Percentiles rank a stretch among this genome's conserved stretches.
phyloP scores from a whole-genome alignment of 1,140 invertebrate genomes.

The Ceratitis capitata region DNA sequence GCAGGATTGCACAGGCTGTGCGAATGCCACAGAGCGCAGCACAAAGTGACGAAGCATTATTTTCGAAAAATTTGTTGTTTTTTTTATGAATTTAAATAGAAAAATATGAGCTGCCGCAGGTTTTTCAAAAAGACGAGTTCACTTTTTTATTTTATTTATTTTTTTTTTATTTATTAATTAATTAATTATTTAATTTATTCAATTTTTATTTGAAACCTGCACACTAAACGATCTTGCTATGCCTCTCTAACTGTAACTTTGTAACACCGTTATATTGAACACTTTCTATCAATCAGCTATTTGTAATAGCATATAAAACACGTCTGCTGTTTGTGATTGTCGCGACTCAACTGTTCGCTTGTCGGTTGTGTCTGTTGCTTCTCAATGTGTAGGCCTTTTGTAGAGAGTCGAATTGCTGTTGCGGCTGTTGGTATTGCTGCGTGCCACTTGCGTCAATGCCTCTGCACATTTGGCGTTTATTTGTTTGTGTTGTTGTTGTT shows the following conservation, averaged over 20 bases:
- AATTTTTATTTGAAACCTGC: background rate
- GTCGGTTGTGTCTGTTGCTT: background rate
- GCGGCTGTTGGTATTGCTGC: background rate
- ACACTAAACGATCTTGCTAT: background rate
- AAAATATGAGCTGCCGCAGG: background rate
- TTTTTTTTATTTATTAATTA: too few relatives aligned
- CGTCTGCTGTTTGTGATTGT: background rate
- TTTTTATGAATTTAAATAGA: background rate
- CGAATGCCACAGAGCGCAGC: background rate
- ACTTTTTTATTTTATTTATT: background rate
- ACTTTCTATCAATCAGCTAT: background rate
- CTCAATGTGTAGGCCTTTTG: background rate
- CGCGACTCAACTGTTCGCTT: background rate
- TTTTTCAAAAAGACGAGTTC: background rate
- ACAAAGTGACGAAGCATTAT: slow-evolving; percentile 23
- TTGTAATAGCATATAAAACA: background rate
- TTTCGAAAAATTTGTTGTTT: background rate
- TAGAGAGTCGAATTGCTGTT: background rate
- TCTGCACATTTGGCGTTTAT: background rate
- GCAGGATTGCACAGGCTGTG: background rate
- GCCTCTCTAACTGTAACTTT: too few relatives aligned
- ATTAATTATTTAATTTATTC: background rate
- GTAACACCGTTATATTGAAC: background rate
- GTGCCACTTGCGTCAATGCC: background rate
- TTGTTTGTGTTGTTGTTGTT: background rate